Percentiles rank a stretch among this genome's conserved stretches.
Evolutionary conservation across 2,888 invertebrate species (phyloP).

Genomic region (Graphium colonna): DNA sequence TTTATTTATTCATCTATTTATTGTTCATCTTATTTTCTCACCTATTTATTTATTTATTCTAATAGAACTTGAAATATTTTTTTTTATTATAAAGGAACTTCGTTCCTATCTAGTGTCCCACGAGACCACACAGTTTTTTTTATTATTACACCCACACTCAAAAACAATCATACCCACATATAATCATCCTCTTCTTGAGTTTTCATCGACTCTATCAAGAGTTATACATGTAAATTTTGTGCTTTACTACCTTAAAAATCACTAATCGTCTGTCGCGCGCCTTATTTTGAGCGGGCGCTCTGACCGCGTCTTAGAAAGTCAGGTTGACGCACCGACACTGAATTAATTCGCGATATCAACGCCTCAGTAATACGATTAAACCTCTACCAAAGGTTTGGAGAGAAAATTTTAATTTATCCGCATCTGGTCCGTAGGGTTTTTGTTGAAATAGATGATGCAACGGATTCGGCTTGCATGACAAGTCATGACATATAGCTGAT

Average conservation of each 20-base stretch:
- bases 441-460: not conserved
- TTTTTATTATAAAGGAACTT: too few relatives aligned
- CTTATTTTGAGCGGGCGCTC: slow-evolving; percentile 16
- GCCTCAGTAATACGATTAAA: slow-evolving; percentile 22
- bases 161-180: too few relatives aligned
- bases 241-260: not conserved
- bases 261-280: not conserved
- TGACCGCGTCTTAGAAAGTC: slow-evolving; percentile 26
- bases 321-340: slow-evolving; percentile 20
- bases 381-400: not conserved
- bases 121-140: too few relatives aligned
- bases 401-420: not conserved
- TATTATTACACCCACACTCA: too few relatives aligned
- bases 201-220: too few relatives aligned
- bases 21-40: too few relatives aligned
- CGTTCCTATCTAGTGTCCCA: too few relatives aligned
- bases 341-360: slow-evolving; percentile 28
- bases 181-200: too few relatives aligned
- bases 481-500: not conserved
- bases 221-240: too few relatives aligned
- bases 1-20: too few relatives aligned
- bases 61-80: too few relatives aligned
- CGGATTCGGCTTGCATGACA: not conserved
- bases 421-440: not conserved
- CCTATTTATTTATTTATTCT: too few relatives aligned